A percentile compares a stretch with the other conserved stretches of the same genome.
These are phyloP conservation scores for Nasonovia ribisnigri DNA, from an alignment of 2,888 invertebrate species.

Conservation along the genomic window DNA sequence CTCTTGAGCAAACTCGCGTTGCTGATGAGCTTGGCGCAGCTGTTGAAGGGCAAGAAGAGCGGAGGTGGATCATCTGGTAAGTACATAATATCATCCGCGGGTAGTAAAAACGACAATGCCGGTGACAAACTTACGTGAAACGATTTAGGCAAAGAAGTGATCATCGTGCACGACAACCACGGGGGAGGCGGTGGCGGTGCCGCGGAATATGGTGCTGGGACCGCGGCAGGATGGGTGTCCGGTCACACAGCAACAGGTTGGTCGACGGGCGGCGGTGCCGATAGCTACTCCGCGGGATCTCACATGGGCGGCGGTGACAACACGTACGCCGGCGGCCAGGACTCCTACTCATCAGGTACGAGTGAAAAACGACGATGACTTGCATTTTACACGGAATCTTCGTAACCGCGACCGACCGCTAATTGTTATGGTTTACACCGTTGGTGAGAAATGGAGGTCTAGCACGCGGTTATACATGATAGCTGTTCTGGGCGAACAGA, in stretches of 20 bases:
- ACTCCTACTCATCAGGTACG: constrained; percentile 62
- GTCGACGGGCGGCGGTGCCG: constrained; percentile 70
- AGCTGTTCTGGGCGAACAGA: background rate
- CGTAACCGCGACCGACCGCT: background rate
- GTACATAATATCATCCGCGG: background rate
- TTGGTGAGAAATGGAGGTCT: background rate
- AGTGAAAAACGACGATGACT: background rate
- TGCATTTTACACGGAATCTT: too few relatives aligned
- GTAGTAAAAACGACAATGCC: background rate
- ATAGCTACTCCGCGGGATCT: constrained; percentile 70
- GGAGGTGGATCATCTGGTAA: constrained; percentile 67
- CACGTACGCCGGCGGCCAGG: constrained; percentile 67
- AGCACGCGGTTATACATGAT: background rate
- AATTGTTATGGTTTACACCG: background rate
- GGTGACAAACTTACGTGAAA: background rate
- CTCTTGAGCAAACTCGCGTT: constrained; percentile 68
- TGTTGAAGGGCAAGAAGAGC: constrained; percentile 68
- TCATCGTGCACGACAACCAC: constrained; percentile 68
- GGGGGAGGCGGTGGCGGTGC: constrained; percentile 65
- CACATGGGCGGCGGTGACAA: constrained; percentile 72
- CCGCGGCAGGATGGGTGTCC: constrained; percentile 65
- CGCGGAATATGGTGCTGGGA: constrained; percentile 64
- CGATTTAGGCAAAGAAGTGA: constrained; percentile 67
- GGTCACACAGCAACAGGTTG: constrained; percentile 61
- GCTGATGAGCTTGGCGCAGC: constrained; percentile 68